Evolutionary conservation across 2,797 vertebrate species (phyloP).

Genomic region (Erethizon dorsatum): DNA sequence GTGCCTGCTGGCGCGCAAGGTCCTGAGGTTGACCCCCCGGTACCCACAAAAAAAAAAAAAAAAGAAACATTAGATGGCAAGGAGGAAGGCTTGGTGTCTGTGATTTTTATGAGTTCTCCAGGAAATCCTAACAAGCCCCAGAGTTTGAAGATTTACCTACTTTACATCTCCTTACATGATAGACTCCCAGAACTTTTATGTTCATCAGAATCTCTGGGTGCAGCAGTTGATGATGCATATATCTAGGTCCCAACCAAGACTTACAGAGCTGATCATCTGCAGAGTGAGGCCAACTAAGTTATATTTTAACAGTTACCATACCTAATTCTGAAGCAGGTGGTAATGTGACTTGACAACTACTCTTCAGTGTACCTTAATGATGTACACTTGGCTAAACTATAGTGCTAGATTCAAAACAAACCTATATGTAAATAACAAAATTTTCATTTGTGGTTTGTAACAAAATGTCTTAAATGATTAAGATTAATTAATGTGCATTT

Average conservation of each 20-base stretch:
- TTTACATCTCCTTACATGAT: conserved; percentile 32
- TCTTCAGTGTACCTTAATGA: background rate
- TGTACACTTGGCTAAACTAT: conserved; percentile 5
- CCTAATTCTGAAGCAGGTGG: background rate
- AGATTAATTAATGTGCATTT: background rate
- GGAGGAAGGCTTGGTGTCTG: background rate
- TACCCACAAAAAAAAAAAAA: too few species aligned
- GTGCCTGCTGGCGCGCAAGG: too few species aligned
- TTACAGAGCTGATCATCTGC: background rate
- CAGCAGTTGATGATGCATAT: background rate
- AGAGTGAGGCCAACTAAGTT: background rate
- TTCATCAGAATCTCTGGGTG: background rate
- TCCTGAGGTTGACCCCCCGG: too few species aligned
- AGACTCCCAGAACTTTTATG: background rate
- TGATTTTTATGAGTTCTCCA: conserved; percentile 25
- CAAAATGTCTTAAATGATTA: background rate
- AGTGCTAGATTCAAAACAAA: conserved; percentile 59
- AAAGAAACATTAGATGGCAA: background rate
- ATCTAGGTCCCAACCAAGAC: background rate
- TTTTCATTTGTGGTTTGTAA: background rate
- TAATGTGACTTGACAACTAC: background rate
- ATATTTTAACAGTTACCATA: background rate
- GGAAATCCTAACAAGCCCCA: background rate
- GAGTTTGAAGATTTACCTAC: conserved; percentile 39
- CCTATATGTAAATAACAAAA: background rate